Percentiles rank a stretch among this genome's conserved stretches.
These are phyloP conservation scores for Drosophila infuscata DNA, from an alignment of 2,888 invertebrate species.

Conservation along the genomic window DNA sequence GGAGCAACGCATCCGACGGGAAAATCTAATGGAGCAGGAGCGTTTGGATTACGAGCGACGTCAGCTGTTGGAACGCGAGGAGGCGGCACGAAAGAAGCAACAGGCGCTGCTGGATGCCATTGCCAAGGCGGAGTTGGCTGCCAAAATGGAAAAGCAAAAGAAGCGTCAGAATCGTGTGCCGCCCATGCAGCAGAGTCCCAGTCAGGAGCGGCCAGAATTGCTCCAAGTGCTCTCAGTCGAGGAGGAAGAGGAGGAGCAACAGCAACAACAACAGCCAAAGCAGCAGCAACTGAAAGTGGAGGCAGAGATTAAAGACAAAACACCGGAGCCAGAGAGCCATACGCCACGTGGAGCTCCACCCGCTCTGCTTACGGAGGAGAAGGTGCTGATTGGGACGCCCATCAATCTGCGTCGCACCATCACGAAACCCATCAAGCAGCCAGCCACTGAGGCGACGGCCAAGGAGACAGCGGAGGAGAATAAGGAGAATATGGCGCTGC, in stretches of 20 bases:
- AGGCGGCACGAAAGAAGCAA: slow-evolving; percentile 90
- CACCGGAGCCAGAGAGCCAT: slow-evolving; percentile 12
- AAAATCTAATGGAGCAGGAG: slow-evolving; percentile 89
- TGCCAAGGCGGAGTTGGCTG: slow-evolving; percentile 91
- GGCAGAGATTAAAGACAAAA: neutral
- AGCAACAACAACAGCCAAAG: neutral
- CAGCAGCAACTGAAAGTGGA: neutral
- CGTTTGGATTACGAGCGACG: slow-evolving; percentile 91
- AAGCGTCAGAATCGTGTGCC: slow-evolving; percentile 79
- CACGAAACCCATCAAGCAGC: slow-evolving; percentile 77
- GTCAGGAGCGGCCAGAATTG: slow-evolving; percentile 48
- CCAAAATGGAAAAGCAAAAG: slow-evolving; percentile 89
- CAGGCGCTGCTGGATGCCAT: slow-evolving; percentile 92
- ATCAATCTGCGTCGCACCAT: slow-evolving; percentile 82
- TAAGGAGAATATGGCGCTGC: slow-evolving; percentile 72
- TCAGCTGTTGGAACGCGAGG: slow-evolving; percentile 88
- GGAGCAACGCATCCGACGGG: slow-evolving; percentile 90
- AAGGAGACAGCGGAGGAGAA: slow-evolving; percentile 18
- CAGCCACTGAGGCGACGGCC: slow-evolving; percentile 27
- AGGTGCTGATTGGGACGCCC: slow-evolving; percentile 84
- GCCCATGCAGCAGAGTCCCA: slow-evolving; percentile 42
- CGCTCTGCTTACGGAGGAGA: slow-evolving; percentile 73
- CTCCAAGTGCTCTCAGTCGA: slow-evolving; percentile 66
- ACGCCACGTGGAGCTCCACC: slow-evolving; percentile 61
- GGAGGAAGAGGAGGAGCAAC: slow-evolving; percentile 58